A percentile compares a stretch with the other conserved stretches of the same genome.
These are phyloP conservation scores for Ernsta delagoae DNA, from an alignment of 2,888 invertebrate genomes.

Conservation along the genomic window DNA sequence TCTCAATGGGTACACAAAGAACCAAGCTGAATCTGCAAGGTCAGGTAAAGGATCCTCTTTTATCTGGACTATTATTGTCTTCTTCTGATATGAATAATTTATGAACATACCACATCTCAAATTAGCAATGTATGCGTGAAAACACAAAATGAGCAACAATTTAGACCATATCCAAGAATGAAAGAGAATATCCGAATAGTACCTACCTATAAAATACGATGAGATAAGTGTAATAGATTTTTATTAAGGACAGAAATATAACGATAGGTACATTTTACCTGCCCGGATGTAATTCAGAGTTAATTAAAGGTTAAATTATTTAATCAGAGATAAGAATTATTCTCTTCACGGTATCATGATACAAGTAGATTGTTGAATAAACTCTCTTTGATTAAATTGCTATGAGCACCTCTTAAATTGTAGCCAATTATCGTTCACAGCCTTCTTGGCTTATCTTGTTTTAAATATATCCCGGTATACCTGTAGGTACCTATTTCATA, in stretches of 20 bases:
- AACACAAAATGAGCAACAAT: no score
- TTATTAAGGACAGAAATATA: not conserved
- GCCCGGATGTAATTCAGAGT: not conserved
- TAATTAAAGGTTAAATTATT: no score
- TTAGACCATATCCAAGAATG: no score
- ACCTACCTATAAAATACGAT: no score
- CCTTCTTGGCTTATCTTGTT: no score
- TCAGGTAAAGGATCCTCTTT: constrained; percentile 26
- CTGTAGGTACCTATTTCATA: no score
- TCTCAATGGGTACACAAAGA: constrained; percentile 52
- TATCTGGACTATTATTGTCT: not conserved
- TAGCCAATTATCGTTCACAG: no score
- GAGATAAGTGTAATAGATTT: not conserved
- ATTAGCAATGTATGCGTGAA: not conserved
- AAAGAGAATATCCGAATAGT: no score
- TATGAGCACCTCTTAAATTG: no score
- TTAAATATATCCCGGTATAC: no score
- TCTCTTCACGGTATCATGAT: no score
- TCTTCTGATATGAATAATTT: not conserved
- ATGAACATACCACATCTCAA: not conserved
- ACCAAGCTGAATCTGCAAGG: constrained; percentile 23
- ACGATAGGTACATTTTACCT: no score
- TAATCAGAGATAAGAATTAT: constrained; percentile 1
- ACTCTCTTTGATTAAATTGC: not conserved
- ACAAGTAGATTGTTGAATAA: not conserved